Evolutionary conservation across 2,888 invertebrate species (phyloP).

Genomic region (Meteorus cinctellus): DNA sequence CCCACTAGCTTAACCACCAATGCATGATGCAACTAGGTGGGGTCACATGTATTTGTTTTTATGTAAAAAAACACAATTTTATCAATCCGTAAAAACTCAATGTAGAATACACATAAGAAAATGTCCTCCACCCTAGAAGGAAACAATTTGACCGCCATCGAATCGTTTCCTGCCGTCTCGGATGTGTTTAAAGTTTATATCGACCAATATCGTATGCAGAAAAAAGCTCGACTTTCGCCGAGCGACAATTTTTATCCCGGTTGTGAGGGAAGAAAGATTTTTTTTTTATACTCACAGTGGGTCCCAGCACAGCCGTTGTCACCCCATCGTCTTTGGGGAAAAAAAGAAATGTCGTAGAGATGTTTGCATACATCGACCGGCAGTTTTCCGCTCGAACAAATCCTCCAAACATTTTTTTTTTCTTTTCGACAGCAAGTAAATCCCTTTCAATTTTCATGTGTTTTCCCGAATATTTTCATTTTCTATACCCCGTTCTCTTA

Average conservation of each 20-base stretch:
- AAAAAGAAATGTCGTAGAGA: constrained; percentile 63
- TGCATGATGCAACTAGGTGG: constrained; percentile 15
- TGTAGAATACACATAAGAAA: background rate
- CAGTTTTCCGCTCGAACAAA: constrained; percentile 72
- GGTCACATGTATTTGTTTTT: background rate
- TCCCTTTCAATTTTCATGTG: constrained; percentile 35
- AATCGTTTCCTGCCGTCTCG: constrained; percentile 10
- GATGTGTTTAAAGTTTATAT: constrained; percentile 13
- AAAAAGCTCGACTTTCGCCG: background rate
- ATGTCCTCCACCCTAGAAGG: background rate
- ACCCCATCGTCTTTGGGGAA: constrained; percentile 67
- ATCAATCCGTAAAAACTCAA: background rate
- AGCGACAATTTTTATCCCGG: constrained; percentile 57
- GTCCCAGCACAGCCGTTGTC: constrained; percentile 67
- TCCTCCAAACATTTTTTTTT: constrained; percentile 58
- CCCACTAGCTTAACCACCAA: constrained; percentile 48
- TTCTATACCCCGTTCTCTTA: constrained; percentile 4
- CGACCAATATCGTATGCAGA: background rate
- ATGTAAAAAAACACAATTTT: background rate
- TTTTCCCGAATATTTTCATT: background rate
- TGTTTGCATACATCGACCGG: constrained; percentile 72
- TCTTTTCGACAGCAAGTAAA: constrained; percentile 52
- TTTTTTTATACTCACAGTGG: constrained; percentile 34
- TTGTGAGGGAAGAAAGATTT: constrained; percentile 8
- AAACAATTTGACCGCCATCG: constrained; percentile 7